Evolutionary conservation across 2,113 vertebrate genomes (phyloP), one percentile per base, ranked within the genome.

Genomic region (Dasyurus viverrinus): DNA sequence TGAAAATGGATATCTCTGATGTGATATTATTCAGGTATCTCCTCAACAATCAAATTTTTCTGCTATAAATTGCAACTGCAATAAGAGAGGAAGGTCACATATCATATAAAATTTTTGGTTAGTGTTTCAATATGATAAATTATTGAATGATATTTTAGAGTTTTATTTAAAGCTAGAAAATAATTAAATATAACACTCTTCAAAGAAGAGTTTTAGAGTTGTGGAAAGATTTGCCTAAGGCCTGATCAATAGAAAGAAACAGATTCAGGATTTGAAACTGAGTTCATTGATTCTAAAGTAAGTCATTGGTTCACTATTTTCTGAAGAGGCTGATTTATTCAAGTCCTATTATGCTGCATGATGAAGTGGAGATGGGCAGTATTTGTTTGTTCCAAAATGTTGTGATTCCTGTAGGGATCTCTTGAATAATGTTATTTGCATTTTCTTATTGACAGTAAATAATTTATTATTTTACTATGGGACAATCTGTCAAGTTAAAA

Each of bases 31-130:
- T 96, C 6, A 57, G 46, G n/a, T 23, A 84, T n/a, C 68, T 84
- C 42, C 42, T 84, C n/a, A n/a, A 22, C n/a, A 36, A 42, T 97
- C 55, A 92, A 68, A 95, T 95, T 93, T 96, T 76, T 42, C 76
- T 92, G 23, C 90, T 92, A 46, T 89, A 95, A 25, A 19, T 96
- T 89, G 27, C 93, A 90, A 93, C 94, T 97, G 94, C 26, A n/a
- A 7, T 94, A 53, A 24, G 46, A 84, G 54, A 91, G 23, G 90
- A 94, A 84, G 22, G n/a, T 42, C 8, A 42, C 2, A 42, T 84
- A 94, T 96, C 54, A 94, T 19, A 84, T 60, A 94, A 25, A 94
- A 93, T 68, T 52, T 8, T 42, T n/a, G 94, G 14, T 93, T 48
- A 94, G 47, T 93, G 27, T 76, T n/a, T 54, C 55, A 27, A 95